Percentiles rank a stretch among this genome's conserved stretches.
phyloP scores from a whole-genome alignment of 2,797 vertebrate species.

The Mareca penelope region DNA sequence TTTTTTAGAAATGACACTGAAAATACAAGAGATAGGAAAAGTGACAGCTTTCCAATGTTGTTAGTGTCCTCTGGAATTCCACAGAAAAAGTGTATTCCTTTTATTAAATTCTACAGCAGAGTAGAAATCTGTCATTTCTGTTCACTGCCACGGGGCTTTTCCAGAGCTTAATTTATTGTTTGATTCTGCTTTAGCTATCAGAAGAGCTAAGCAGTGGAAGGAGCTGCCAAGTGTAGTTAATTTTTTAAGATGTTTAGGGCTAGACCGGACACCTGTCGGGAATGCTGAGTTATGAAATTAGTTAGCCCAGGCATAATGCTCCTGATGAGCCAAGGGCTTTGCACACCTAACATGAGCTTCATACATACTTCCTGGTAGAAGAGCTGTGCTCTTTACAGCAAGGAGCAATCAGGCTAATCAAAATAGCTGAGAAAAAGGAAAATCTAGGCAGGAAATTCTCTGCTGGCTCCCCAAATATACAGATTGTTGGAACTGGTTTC shows the following conservation, averaged over 20 bases:
- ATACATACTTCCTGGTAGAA: neutral
- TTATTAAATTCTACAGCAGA: neutral
- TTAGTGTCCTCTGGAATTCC: neutral
- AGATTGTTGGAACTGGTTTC: fast-evolving
- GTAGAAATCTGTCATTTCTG: neutral
- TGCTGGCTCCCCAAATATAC: neutral
- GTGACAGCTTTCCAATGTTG: neutral
- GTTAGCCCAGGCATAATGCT: neutral
- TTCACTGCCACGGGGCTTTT: neutral
- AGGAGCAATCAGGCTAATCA: neutral
- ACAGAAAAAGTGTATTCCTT: neutral
- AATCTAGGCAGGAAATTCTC: neutral
- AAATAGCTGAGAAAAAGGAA: neutral
- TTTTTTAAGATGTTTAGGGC: neutral
- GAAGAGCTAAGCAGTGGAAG: neutral
- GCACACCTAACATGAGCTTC: neutral
- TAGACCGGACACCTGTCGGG: neutral
- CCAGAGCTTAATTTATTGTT: neutral
- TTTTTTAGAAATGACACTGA: neutral
- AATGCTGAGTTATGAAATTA: neutral
- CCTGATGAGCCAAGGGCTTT: neutral
- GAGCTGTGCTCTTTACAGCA: neutral
- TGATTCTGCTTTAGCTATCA: neutral
- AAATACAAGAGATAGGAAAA: neutral
- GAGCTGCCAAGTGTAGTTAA: neutral